A percentile compares a stretch with the other conserved stretches of the same genome.
Conservation (phyloP, 2,797 vertebrate genomes). For the Limnodromus scolopaceus region DNA sequence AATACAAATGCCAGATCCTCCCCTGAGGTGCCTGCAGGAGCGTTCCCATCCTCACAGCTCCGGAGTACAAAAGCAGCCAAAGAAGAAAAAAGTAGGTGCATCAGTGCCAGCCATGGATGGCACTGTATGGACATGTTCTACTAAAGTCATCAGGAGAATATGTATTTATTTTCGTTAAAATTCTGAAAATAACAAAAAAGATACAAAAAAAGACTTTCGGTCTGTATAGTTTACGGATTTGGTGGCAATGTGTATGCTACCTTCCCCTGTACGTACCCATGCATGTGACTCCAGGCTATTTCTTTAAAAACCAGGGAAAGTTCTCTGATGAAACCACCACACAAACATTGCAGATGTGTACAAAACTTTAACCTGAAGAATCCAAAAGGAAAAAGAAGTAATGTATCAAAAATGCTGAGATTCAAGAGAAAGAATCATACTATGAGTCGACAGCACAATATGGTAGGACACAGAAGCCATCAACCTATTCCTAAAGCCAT, state of each 20-base stretch:
- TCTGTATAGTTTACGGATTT: neutral
- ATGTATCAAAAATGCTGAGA: neutral
- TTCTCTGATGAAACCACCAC: neutral
- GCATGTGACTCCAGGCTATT: too few species aligned
- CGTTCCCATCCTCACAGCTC: neutral
- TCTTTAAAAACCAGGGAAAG: neutral
- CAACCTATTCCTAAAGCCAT: neutral
- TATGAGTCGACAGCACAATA: neutral
- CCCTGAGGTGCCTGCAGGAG: neutral
- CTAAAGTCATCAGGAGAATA: neutral
- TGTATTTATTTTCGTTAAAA: neutral
- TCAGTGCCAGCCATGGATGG: too few species aligned
- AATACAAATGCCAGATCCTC: neutral
- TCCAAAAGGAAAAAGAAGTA: neutral
- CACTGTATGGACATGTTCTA: neutral
- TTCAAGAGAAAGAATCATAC: neutral
- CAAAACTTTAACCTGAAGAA: neutral
- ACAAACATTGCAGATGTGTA: neutral
- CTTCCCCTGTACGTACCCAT: neutral
- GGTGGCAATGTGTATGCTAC: neutral
- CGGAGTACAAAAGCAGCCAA: rapidly evolving
- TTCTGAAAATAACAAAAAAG: neutral
- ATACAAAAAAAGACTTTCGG: rapidly evolving
- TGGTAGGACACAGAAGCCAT: neutral
- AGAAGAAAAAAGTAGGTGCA: neutral